phyloP scores from a whole-genome alignment of 2,888 invertebrate genomes.

The Gastracanthus pulcherrimus region DNA sequence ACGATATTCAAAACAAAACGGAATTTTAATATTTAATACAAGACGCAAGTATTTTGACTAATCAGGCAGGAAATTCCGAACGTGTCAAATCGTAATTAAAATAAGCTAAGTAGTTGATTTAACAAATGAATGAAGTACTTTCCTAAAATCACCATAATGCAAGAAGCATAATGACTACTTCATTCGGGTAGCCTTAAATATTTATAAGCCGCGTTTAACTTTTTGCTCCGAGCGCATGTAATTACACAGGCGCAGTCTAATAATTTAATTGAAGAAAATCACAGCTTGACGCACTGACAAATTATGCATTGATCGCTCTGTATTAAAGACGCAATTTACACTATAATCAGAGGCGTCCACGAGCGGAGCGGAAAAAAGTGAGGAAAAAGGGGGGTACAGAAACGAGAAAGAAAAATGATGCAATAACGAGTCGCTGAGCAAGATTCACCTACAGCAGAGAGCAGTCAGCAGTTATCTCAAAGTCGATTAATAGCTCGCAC shows the following conservation, averaged over 20 bases:
- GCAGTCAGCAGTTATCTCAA: background rate
- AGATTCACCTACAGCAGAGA: background rate
- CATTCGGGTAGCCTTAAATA: background rate
- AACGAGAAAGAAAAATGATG: background rate
- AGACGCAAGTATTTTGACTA: too few species aligned
- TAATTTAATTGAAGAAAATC: slow-evolving; percentile 28
- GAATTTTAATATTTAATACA: too few species aligned
- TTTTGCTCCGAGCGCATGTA: background rate
- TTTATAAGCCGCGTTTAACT: background rate
- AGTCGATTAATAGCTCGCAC: background rate
- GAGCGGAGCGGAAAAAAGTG: background rate
- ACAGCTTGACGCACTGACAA: background rate
- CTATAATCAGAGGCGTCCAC: background rate
- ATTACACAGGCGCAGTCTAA: background rate
- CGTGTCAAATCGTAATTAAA: too few species aligned
- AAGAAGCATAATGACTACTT: background rate
- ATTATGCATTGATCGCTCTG: background rate
- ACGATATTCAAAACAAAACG: too few species aligned
- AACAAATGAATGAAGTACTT: background rate
- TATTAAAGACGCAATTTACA: background rate
- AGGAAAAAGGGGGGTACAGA: too few species aligned
- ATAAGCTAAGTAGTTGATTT: too few species aligned
- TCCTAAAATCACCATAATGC: background rate
- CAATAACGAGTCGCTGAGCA: background rate
- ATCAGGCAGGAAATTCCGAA: too few species aligned